Base-by-base conservation (phyloP, 2,888 invertebrate genomes). In the Microplitis deprimator region DNA sequence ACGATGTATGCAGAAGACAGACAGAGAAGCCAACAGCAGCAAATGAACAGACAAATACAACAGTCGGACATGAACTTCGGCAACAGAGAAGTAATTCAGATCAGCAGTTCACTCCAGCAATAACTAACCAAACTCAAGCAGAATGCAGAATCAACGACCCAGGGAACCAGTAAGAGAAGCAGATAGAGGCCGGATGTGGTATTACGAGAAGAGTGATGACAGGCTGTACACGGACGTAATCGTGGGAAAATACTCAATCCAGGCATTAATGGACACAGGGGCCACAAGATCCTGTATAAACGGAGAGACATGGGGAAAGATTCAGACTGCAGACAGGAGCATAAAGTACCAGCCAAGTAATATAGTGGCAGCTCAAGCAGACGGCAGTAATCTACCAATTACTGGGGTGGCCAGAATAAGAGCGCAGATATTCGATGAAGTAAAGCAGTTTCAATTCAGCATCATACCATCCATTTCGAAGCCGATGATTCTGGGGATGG, bases 251-350 rank as follows among this genome's bases (percentile, higher is more conserved):
- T 8, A 60, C 1, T 7, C 1, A 6, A 60, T 38, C 6, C 64
- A 64, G 0, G 72, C 50, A 0, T n/a, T 79, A 8, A 13, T 73
- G 1, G 79, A 77, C 8, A 71, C 65, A 8, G 79, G 75, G 0
- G 72, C 79, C 0, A 72, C 38, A 0, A 39, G 59, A 1, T 75
- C 75, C 0, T 79, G 60, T 38, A 40, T 75, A 4, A 71, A 68
- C 0, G n/a, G n/a, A 4, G 39, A 8, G 5, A 16, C 38, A 1
- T 68, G 8, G 75, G 3, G 1, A 16, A n/a, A 16, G 2, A 61
- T 68, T 1, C 61, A 7, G 13, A n/a, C 7, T 0, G 1, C n/a
- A 62, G 62, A n/a, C 0, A 13, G 8, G 5, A 13, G 7, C 13
- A 1, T 59, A 1, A 1, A 13, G 13, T 61, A 5, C 2, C 17